Evolutionary conservation across 1,140 invertebrate species (phyloP).

Genomic region (Drosophila lowei): DNA sequence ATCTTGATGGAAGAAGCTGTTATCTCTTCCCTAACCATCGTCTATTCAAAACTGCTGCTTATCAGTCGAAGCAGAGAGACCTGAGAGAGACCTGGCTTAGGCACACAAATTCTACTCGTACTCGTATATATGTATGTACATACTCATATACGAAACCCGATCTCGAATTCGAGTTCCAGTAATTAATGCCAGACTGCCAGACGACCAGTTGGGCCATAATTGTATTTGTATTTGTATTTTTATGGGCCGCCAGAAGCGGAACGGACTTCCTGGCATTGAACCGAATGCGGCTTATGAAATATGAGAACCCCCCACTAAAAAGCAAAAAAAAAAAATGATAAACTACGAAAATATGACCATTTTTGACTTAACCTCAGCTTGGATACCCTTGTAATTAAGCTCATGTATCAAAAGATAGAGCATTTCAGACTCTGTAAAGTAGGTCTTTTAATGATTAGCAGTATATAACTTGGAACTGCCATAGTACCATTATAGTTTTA

Average conservation of each 20-base stretch:
- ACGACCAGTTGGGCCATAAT: constrained; percentile 45
- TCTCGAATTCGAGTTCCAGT: constrained; percentile 54
- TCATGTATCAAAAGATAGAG: too few species aligned
- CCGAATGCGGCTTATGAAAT: constrained; percentile 70
- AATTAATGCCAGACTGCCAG: constrained; percentile 56
- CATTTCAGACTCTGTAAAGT: too few species aligned
- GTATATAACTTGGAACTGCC: too few species aligned
- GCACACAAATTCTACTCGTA: constrained; percentile 9
- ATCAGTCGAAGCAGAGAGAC: constrained; percentile 27
- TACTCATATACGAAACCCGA: constrained; percentile 34
- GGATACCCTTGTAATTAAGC: constrained; percentile 24
- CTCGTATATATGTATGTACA: neutral
- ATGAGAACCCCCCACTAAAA: constrained; percentile 51
- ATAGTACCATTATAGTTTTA: too few species aligned
- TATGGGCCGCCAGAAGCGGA: constrained; percentile 64
- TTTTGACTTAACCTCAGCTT: constrained; percentile 2
- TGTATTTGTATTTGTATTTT: constrained; percentile 55
- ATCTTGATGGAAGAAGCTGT: constrained; percentile 56
- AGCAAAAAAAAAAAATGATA: constrained; percentile 41
- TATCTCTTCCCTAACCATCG: constrained; percentile 33
- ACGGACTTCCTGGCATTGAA: constrained; percentile 78
- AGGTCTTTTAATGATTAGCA: too few species aligned
- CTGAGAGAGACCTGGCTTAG: constrained; percentile 14
- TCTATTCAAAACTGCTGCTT: constrained; percentile 31
- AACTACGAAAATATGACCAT: constrained; percentile 26